Evolutionary conservation across 2,888 invertebrate species (phyloP), one percentile per base, ranked within the genome.

Genomic region (Hanleya hanleyi): DNA sequence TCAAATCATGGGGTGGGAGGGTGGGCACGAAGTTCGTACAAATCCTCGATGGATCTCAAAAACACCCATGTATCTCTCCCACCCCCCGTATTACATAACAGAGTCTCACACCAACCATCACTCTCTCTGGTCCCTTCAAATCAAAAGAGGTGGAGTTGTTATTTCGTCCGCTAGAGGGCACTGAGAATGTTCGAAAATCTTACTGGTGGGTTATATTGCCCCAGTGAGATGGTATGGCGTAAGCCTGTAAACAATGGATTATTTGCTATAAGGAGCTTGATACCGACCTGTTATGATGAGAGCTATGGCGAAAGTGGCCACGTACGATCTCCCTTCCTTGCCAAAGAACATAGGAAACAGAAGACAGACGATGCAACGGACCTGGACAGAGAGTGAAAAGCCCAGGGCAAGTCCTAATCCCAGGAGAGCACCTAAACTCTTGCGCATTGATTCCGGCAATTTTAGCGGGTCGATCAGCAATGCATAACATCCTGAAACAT

Each of bases 251-350:
- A n/a, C 9, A 33, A 9, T 29, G 9, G 35, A 32, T 15, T 41
- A 41, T 41, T n/a, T n/a, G 15, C 15, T 15, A n/a, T n/a, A n/a
- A n/a, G n/a, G n/a, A n/a, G n/a, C n/a, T n/a, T n/a, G n/a, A n/a
- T 37, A 65, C 71, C 64, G 75, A 83, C 88, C 88, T 57, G 83
- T 92, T 26, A 96, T 93, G 0, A 96, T 92, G 78, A 94, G 94
- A 0, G 95, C 94, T 41, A 96, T 92, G 3, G 95, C 93, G 32
- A 96, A 87, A 0, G 95, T 94, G 76, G 95, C 94, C 5, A 96
- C 87, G 37, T 95, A 94, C 6, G 94, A 93, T 38, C 95, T 93
- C 0, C 96, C 96, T 0, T 94, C 93, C 83, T 94, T 94, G 0
- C 96, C 95, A 75, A 94, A 93, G 84, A 95, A 94, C 79, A 93